Conservation (phyloP, 2,888 invertebrate species). For the Dyspetes luteomarginatus region DNA sequence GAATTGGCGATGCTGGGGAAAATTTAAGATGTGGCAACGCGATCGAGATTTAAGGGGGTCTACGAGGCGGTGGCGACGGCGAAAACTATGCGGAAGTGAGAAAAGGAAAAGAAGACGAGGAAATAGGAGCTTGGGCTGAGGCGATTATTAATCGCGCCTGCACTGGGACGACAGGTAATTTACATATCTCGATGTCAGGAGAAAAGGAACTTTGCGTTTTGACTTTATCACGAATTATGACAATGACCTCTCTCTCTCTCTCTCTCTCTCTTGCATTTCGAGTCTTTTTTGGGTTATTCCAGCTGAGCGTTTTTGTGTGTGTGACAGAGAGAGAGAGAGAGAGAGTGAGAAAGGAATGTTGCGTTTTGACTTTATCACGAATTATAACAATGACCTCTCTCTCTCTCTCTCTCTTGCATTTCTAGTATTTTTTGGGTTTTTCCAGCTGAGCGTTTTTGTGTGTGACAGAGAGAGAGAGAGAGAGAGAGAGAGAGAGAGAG, state of each 20-base stretch:
- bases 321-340: no score
- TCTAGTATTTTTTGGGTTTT: no score
- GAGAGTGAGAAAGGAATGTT: conserved; percentile 47
- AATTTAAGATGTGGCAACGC: no score
- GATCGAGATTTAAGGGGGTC: no score
- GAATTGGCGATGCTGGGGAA: no score
- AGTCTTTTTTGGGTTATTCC: no score
- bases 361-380: conserved; percentile 73
- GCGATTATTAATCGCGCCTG: conserved; percentile 74
- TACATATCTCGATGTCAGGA: conserved; percentile 69
- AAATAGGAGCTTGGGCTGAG: conserved; percentile 38
- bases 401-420: background rate
- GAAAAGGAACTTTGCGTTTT: conserved; percentile 59
- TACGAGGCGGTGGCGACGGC: no score
- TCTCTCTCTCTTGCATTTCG: background rate
- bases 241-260: conserved; percentile 42
- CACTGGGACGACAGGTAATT: conserved; percentile 74
- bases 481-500: no score
- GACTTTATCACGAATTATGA: conserved; percentile 74
- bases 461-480: no score
- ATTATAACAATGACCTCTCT: conserved; percentile 67
- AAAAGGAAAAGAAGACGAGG: conserved; percentile 47
- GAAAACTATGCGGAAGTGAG: conserved; percentile 19
- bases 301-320: no score
- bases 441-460: no score